Percentiles rank a stretch among this genome's conserved stretches.
phyloP scores from a whole-genome alignment of 2,888 invertebrate genomes.

The Trissolcus brochymenae region DNA sequence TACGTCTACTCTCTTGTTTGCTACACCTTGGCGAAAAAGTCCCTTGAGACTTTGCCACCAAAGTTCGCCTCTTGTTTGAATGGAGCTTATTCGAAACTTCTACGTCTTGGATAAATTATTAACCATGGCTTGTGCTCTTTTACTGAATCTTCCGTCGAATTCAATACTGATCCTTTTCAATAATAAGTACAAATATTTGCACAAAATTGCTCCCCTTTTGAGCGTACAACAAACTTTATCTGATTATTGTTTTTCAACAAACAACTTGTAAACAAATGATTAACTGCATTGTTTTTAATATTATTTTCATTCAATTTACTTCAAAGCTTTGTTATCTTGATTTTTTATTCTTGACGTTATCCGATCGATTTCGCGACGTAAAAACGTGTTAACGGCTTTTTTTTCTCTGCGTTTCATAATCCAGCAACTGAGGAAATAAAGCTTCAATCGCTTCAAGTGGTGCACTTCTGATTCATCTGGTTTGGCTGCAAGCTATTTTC shows the following conservation, averaged over 20 bases:
- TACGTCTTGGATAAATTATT: conserved; percentile 55
- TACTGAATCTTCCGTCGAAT: conserved; percentile 22
- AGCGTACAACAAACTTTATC: not conserved
- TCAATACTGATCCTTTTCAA: conserved; percentile 46
- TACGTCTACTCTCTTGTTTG: conserved; percentile 46
- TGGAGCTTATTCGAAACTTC: conserved; percentile 57
- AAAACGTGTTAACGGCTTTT: conserved; percentile 24
- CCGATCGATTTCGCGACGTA: conserved; percentile 4
- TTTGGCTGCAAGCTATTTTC: conserved; percentile 55
- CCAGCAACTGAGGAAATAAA: conserved; percentile 38
- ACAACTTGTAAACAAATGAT: too few relatives aligned
- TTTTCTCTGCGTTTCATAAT: conserved; percentile 19
- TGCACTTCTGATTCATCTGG: conserved; percentile 49
- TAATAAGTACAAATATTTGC: conserved; percentile 46
- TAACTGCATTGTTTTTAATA: too few relatives aligned
- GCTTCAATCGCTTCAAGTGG: conserved; percentile 46
- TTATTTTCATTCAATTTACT: not conserved
- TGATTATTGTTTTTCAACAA: not conserved
- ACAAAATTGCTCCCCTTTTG: conserved; percentile 7
- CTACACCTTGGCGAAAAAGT: conserved; percentile 52
- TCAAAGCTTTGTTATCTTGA: too few relatives aligned
- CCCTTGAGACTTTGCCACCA: conserved; percentile 48
- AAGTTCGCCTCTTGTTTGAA: conserved; percentile 56
- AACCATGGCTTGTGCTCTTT: conserved; percentile 47
- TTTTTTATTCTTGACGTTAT: not conserved